Conservation (phyloP, 2,113 vertebrate genomes). For the Psammodynastes pulverulentus region DNA sequence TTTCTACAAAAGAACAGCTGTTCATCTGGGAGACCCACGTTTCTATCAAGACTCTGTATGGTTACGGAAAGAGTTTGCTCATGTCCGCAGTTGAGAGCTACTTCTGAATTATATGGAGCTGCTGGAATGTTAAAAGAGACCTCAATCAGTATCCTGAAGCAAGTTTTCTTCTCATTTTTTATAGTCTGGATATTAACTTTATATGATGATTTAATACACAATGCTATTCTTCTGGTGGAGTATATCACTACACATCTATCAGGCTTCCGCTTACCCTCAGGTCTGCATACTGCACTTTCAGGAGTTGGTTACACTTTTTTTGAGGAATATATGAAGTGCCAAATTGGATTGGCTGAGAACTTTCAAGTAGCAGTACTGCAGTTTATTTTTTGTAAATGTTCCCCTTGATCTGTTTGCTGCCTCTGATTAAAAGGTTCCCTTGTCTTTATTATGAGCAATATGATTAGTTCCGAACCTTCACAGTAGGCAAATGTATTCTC, state of each 20-base stretch:
- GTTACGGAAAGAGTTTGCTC: slow-evolving; percentile 88
- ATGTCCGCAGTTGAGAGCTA: slow-evolving; percentile 74
- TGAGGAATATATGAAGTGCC: not conserved
- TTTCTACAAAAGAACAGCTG: slow-evolving; percentile 89
- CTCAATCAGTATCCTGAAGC: not conserved
- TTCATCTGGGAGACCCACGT: slow-evolving; percentile 90
- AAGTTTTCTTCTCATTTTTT: not conserved
- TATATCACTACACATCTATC: not conserved
- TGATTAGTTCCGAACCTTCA: not conserved
- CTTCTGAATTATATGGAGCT: not conserved
- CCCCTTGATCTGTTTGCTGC: fast-evolving
- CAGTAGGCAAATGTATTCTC: fast-evolving
- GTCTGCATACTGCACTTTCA: not conserved
- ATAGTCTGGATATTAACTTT: not conserved
- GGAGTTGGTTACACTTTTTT: not conserved
- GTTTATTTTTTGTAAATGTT: not conserved
- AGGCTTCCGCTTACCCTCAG: not conserved
- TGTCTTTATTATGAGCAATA: not conserved
- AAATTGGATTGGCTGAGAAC: not conserved
- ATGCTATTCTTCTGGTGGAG: not conserved
- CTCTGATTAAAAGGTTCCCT: not conserved
- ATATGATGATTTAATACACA: not conserved
- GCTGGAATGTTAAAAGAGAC: not conserved
- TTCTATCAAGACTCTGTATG: slow-evolving; percentile 91
- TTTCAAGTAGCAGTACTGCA: fast-evolving